Conservation (phyloP, 1,140 invertebrate genomes). For the Calephelis nemesis region DNA sequence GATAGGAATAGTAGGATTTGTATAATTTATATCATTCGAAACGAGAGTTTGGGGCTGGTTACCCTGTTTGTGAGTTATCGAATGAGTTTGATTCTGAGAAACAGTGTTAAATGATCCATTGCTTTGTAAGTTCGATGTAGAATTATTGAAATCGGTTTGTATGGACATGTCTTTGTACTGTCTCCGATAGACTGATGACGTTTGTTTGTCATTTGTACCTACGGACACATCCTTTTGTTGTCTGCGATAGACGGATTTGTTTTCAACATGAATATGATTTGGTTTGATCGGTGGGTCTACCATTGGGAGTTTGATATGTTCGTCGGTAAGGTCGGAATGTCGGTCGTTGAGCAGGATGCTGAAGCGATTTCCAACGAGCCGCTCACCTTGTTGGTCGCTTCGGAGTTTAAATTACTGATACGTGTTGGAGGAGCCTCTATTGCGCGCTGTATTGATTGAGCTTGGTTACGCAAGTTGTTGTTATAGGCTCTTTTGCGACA, state of each 20-base stretch:
- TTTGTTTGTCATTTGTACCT: neutral
- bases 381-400: conserved; percentile 1
- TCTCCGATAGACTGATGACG: neutral
- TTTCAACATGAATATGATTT: neutral
- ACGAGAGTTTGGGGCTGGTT: neutral
- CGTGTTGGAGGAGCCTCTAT: neutral
- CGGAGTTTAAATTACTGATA: conserved; percentile 3
- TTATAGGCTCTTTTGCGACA: conserved; percentile 1
- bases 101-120: neutral
- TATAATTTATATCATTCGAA: neutral
- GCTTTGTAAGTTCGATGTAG: neutral
- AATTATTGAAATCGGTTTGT: neutral
- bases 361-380: neutral
- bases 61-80: neutral
- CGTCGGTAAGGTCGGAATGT: neutral
- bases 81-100: neutral
- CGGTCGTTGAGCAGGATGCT: neutral
- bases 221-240: neutral
- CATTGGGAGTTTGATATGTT: neutral
- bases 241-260: conserved; percentile 3
- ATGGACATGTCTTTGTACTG: neutral
- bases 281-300: neutral
- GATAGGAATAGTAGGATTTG: no score
- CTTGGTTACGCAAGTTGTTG: neutral
- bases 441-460: neutral